Base-by-base conservation (phyloP, 2,888 invertebrate genomes). In the Drosophila longiperda region DNA sequence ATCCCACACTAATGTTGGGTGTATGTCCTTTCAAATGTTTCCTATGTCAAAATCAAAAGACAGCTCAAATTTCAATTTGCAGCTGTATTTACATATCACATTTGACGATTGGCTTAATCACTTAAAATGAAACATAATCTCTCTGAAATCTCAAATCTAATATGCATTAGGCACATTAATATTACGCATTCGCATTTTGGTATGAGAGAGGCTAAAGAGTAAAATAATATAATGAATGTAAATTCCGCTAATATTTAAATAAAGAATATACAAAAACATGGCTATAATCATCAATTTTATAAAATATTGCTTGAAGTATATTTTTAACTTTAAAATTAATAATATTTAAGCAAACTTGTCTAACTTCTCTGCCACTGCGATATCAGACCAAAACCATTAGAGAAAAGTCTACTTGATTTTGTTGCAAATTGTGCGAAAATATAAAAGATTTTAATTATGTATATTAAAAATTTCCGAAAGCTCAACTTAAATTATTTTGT, bases 51-150 rank as follows among this genome's bases (percentile, higher is more conserved):
- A 11, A 12, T 57, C 15, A 38, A 15, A 49, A 40, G 26, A 1
- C n/a, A 53, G 53, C 57, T 81, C 68, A n/a, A 17, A 62, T 81
- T 78, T 66, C 66, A 49, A n/a, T 66, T 50, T 45, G 38, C 72
- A 75, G 73, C 71, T 84, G 42, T 54, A 73, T 72, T 84, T 85
- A 42, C 59, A 68, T 70, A 70, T 73, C 53, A 59, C 54, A 53
- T 64, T 71, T 64, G 74, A 73, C 59, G 50, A 66, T 82, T 61
- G 58, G 42, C 32, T 57, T 66, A 74, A 68, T 86, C 71, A 65
- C 65, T 84, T 87, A 79, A 82, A 87, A 80, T 71, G 90, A 72
- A 89, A 86, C 34, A 50, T 66, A 70, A 86, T 89, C 74, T 45
- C 32, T 40, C 26, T 9, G 20, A 38, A 55, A 57, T 59, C 45